phyloP scores from a whole-genome alignment of 1,140 invertebrate species.

The Brachionus calyciflorus region DNA sequence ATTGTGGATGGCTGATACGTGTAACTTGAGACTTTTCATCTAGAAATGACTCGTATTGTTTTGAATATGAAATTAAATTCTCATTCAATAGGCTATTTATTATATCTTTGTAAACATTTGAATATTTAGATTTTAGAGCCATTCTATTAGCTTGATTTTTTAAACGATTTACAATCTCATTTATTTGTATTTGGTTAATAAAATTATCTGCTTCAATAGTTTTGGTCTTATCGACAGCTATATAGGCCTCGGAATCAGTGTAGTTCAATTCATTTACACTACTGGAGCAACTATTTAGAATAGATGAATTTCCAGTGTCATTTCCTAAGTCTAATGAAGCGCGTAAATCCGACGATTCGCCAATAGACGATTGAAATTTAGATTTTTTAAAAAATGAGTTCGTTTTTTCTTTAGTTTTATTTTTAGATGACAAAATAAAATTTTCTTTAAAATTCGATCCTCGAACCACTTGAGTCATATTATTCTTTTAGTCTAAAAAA shows the following conservation, averaged over 20 bases:
- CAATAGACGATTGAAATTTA: neutral
- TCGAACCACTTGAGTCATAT: no score
- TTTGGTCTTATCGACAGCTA: neutral
- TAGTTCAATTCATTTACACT: neutral
- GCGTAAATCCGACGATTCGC: no score
- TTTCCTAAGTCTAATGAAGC: neutral
- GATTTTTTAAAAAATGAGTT: no score
- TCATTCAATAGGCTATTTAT: conserved; percentile 2
- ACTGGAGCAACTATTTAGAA: neutral
- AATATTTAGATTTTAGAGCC: neutral
- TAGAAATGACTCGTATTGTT: conserved; percentile 23
- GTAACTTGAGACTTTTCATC: neutral
- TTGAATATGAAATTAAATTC: conserved; percentile 8
- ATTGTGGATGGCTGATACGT: neutral
- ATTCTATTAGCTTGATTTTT: neutral
- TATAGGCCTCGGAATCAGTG: neutral
- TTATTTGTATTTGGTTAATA: neutral
- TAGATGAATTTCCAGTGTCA: neutral
- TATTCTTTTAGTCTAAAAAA: no score
- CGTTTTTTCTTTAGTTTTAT: no score
- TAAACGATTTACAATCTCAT: neutral
- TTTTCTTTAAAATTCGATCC: no score
- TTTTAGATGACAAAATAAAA: no score
- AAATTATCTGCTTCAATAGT: neutral
- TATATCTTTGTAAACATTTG: neutral